Base-by-base conservation (phyloP, 2,797 vertebrate species). In the Phoeniculus purpureus region DNA sequence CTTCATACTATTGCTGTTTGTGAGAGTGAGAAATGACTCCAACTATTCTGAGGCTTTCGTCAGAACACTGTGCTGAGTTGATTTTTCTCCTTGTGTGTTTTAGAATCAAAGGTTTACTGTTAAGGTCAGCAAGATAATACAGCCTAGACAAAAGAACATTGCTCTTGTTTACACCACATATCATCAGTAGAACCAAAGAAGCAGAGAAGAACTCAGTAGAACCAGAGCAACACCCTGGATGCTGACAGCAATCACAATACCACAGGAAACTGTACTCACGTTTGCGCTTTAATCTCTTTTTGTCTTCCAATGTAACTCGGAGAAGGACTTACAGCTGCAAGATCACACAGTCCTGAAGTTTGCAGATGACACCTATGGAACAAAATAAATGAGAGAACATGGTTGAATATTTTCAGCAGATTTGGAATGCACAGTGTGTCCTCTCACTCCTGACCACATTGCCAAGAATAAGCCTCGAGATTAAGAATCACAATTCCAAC, bases 211-310 rank as follows among this genome's bases (percentile, higher is more conserved):
- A 37, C 37, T 37, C 37, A 37, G 37, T 37, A 37, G 37, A 37
- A 12, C 37, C 37, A 37, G 12, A 37, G 37, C 37, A 37, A 37
- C 37, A 37, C 37, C 31, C 34, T 40, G 59, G 29, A 4, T 50
- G 11, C 9, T 58, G 51, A 18, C 8, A 34, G 59, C 1, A 20
- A 56, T 16, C 25, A 18, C 45, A 72, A 23, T 31, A 65, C 21
- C 6, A 0, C 47, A 48, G 56, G 52, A 5, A 7, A 31, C 40
- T 2, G 0, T 37, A 50, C 11, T 54, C 15, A 9, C 23, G n/a
- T 31, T 47, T n/a, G 23, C 14, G 3, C 1, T n/a, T 51, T 73
- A 26, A 4, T 22, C 8, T 5, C 65, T 66, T 55, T 26, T 8
- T 25, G 9, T 59, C n/a, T 64, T 43, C 32, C 15, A 27, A 6